Evolutionary conservation across 2,888 invertebrate genomes (phyloP), one percentile per base, ranked within the genome.

Genomic region (Stenichneumon culpator): DNA sequence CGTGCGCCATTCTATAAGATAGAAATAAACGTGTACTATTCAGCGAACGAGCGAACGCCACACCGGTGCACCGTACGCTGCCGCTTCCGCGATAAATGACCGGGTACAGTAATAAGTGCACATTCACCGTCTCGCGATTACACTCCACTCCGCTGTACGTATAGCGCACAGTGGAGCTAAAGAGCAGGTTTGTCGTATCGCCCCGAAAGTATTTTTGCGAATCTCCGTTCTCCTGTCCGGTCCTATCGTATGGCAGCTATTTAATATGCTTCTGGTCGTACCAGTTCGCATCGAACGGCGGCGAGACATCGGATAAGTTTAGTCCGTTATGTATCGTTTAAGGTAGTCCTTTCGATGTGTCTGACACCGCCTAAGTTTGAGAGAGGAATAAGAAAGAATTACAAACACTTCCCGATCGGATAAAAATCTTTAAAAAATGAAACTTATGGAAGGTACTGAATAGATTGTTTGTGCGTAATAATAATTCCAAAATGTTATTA

Each of bases 31-130:
- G 57, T 67, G 69, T 60, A 60, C 47, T 60, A 79, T 79, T 79
- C 78, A 78, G 47, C 69, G 44, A 28, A 28, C 25, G 16, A 69
- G 57, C n/a, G 57, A 54, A 78, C 69, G n/a, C 32, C 54, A 54
- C 74, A 78, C 78, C 25, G 54, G 68, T 79, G 78, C 69, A 63
- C 39, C 72, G 39, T 57, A 25, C 22, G n/a, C 36, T n/a, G 50
- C 44, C 44, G 44, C 69, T 28, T 69, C 44, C 57, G 69, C 78
- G 78, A 79, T 69, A 79, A 79, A 79, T 79, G 68, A 79, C 78
- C 78, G 78, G 78, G 78, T 79, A 79, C 60, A 70, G 78, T 79
- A 70, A 70, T 79, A 79, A 79, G 78, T 69, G 78, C 69, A 28
- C 69, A 60, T 60, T 69, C 78, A 79, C 69, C 69, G 69, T 25